Evolutionary conservation across 2,888 invertebrate genomes (phyloP), one percentile per base, ranked within the genome.

Genomic region (Cryptus armator): DNA sequence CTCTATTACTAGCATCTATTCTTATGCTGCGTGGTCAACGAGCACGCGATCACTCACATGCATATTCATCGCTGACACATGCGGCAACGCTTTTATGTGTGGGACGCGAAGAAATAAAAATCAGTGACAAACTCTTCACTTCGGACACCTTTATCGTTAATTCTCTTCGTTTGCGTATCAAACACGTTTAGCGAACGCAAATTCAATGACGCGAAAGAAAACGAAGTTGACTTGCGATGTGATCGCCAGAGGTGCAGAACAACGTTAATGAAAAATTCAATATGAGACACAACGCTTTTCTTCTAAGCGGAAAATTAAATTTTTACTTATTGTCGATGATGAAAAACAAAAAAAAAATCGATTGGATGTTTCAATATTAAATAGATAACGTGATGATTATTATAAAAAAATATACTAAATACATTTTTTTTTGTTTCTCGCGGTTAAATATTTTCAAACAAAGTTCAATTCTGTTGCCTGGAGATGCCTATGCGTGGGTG

Each of bases 1-100:
- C 85, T 88, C 90, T 90, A 90, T 89, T 90, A 90, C 92, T 89
- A 89, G 90, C 89, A n/a, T 91, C 92, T 92, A 92, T 92, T 92
- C 91, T 92, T 91, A 87, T 89, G 71, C 88, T 84, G 83, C 71
- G 76, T 78, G 75, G 85, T 77, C 75, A 86, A 85, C 88, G 84
- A 86, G 86, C 88, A 89, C 88, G 89, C 89, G 87, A 89, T 85
- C 85, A 68, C 85, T 83, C 86, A 84, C 68, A 77, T 71, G 80
- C 75, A 72, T 72, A 75, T 79, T 78, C 76, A 78, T 77, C 66
- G 53, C 68, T 29, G 29, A 16, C 51, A 62, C 66, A 64, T 76
- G 59, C 66, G 76, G 9, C 66, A 14, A 64, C 43, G 14, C 16
- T 16, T 12, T 37, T 64, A 29, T 66, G 66, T 67, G 75, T 71